Evolutionary conservation across 1,140 invertebrate genomes (phyloP).

Genomic region (Diorhabda elongata): DNA sequence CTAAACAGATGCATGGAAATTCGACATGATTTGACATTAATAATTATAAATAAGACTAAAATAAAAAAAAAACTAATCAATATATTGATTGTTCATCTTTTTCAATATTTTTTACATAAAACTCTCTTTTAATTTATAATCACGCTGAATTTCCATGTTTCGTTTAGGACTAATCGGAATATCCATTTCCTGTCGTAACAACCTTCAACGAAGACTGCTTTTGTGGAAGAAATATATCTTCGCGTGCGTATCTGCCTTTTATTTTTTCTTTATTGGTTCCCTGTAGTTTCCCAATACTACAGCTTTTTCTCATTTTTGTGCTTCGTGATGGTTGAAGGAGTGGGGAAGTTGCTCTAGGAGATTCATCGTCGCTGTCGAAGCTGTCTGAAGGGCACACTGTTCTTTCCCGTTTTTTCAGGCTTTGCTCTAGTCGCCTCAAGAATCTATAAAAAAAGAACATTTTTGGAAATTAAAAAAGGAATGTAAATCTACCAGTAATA

Average conservation of each 20-base stretch:
- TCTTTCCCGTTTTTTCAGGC: constrained; percentile 56
- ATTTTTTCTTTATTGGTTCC: constrained; percentile 27
- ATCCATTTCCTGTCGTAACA: constrained; percentile 39
- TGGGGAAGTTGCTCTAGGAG: constrained; percentile 55
- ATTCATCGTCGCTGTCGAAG: constrained; percentile 57
- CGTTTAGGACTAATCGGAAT: constrained; percentile 31
- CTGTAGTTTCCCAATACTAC: constrained; percentile 50
- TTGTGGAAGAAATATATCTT: constrained; percentile 24
- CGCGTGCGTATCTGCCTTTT: constrained; percentile 32
- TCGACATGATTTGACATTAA: not conserved
- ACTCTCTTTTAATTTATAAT: not conserved
- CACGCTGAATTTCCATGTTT: not conserved
- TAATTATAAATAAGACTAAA: not conserved
- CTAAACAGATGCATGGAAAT: too few relatives aligned
- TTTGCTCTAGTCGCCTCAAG: constrained; percentile 56
- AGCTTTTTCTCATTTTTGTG: constrained; percentile 45
- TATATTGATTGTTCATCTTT: not conserved
- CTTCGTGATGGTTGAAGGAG: constrained; percentile 47
- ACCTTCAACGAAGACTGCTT: constrained; percentile 43
- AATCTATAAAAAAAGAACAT: constrained; percentile 44
- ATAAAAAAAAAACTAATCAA: constrained; percentile 10
- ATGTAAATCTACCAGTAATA: too few relatives aligned
- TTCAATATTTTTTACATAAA: not conserved
- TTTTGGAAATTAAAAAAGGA: too few relatives aligned
- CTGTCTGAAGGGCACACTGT: constrained; percentile 51